A percentile compares a stretch with the other conserved stretches of the same genome.
Evolutionary conservation across 2,888 invertebrate genomes (phyloP).

Genomic region (Parascotia fuliginaria): DNA sequence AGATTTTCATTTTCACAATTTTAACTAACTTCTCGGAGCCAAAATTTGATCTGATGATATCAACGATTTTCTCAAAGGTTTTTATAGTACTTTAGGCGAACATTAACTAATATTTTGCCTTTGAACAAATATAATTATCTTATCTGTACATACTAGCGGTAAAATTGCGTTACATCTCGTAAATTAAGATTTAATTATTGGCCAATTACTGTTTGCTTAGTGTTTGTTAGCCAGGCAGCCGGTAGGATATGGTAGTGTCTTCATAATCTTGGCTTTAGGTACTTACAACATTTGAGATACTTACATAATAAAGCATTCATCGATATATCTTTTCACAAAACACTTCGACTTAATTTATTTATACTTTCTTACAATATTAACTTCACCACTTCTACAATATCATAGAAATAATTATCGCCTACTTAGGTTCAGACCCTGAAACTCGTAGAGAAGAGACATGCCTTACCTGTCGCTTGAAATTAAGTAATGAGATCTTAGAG

Average conservation of each 20-base stretch:
- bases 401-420: too few relatives aligned
- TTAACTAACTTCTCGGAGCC: conserved; percentile 6
- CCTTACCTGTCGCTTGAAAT: too few relatives aligned
- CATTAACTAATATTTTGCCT: conserved; percentile 44
- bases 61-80: conserved; percentile 45
- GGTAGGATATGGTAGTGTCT: background rate
- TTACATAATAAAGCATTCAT: too few relatives aligned
- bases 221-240: background rate
- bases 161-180: conserved; percentile 34
- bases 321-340: too few relatives aligned
- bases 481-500: too few relatives aligned
- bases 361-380: too few relatives aligned
- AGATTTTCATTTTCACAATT: conserved; percentile 54
- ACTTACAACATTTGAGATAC: too few relatives aligned
- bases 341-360: too few relatives aligned
- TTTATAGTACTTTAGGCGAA: conserved; percentile 61
- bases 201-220: conserved; percentile 18
- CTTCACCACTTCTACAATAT: too few relatives aligned
- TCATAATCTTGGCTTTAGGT: background rate
- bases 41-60: conserved; percentile 29
- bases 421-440: too few relatives aligned
- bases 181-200: conserved; percentile 20
- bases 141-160: conserved; percentile 42
- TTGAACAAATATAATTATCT: conserved; percentile 57
- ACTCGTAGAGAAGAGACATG: too few relatives aligned